A percentile compares a stretch with the other conserved stretches of the same genome.
Conservation (phyloP, 2,797 vertebrate species). For the Labroides dimidiatus region DNA sequence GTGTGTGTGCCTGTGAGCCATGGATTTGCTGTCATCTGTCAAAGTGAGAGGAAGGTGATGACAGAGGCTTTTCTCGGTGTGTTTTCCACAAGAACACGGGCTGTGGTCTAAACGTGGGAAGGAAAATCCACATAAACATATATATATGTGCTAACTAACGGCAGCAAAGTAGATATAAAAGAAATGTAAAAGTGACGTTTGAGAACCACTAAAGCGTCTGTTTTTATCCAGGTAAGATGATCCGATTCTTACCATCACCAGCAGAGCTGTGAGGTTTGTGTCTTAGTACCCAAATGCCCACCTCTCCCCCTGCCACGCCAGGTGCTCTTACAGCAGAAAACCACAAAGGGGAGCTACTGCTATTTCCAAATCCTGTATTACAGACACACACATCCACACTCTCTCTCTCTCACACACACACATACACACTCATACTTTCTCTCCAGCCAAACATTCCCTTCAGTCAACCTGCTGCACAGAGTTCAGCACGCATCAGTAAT, state of each 20-base stretch:
- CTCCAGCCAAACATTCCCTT: constrained; percentile 39
- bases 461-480: constrained; percentile 44
- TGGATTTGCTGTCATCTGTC: constrained; percentile 51
- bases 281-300: constrained; percentile 53
- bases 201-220: neutral
- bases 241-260: neutral
- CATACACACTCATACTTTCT: neutral
- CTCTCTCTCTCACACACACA: neutral
- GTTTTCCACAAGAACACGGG: constrained; percentile 35
- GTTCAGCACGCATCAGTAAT: constrained; percentile 27
- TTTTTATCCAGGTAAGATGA: constrained; percentile 2
- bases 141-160: neutral
- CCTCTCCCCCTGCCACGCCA: constrained; percentile 60
- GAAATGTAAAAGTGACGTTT: neutral
- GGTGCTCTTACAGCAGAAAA: constrained; percentile 80
- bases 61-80: constrained; percentile 46
- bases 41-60: constrained; percentile 46
- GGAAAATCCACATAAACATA: neutral
- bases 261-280: constrained; percentile 1
- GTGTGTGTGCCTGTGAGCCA: constrained; percentile 2
- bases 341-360: constrained; percentile 93
- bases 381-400: constrained; percentile 15
- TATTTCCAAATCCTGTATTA: constrained; percentile 79
- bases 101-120: constrained; percentile 3
- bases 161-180: neutral